phyloP scores from a whole-genome alignment of 1,140 invertebrate genomes.

The Drosophila parabipectinata region DNA sequence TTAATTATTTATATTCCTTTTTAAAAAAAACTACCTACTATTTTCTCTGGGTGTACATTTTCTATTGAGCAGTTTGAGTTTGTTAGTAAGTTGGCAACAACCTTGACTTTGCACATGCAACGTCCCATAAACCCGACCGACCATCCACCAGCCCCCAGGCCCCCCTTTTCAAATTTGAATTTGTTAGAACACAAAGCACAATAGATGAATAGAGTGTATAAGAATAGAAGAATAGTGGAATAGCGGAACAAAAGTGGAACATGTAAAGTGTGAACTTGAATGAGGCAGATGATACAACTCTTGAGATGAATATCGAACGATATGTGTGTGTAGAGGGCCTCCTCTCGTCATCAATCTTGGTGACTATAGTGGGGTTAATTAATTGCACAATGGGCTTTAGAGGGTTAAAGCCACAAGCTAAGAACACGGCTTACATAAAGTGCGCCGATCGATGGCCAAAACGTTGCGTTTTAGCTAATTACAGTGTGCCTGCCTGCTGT shows the following conservation, averaged over 20 bases:
- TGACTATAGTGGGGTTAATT: conserved; percentile 3
- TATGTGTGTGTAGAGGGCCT: not conserved
- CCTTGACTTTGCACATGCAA: conserved; percentile 80
- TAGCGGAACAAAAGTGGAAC: conserved; percentile 5
- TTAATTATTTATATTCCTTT: not conserved
- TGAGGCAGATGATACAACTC: not conserved
- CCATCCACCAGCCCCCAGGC: not conserved
- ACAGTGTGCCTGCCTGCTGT: conserved; percentile 9
- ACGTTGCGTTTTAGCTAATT: conserved; percentile 43
- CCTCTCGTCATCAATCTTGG: conserved; percentile 17
- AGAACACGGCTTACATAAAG: conserved; percentile 33
- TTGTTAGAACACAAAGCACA: conserved; percentile 8
- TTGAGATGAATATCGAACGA: conserved; percentile 19
- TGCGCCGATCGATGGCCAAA: conserved; percentile 28
- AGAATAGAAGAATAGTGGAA: conserved; percentile 8
- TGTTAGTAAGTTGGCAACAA: conserved; percentile 26
- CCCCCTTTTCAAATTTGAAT: conserved; percentile 23
- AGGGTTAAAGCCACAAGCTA: conserved; percentile 3
- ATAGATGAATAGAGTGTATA: conserved; percentile 3
- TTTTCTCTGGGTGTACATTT: not conserved
- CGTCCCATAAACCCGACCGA: conserved; percentile 20
- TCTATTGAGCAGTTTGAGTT: conserved; percentile 21
- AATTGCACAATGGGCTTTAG: not conserved
- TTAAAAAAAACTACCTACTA: not conserved
- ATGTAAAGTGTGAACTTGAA: conserved; percentile 10